phyloP scores from a whole-genome alignment of 2,797 vertebrate genomes.

The Pseudomugil tenellus region DNA sequence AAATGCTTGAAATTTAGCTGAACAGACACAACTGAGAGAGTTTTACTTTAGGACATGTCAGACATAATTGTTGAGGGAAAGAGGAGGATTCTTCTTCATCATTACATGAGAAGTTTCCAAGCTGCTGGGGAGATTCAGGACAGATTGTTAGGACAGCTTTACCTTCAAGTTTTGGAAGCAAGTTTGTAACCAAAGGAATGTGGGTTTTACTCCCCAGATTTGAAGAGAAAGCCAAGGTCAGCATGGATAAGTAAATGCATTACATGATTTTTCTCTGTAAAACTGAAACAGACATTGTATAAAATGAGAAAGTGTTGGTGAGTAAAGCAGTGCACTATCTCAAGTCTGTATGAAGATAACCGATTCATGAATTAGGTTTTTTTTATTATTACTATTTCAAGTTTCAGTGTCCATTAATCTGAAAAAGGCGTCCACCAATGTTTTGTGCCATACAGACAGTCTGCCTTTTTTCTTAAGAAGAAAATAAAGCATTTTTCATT shows the following conservation, averaged over 20 bases:
- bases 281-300: conserved; percentile 5
- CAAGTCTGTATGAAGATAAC: too few relatives aligned
- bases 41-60: conserved; percentile 45
- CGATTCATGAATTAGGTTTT: too few relatives aligned
- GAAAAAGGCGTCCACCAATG: neutral
- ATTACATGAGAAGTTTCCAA: conserved; percentile 39
- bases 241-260: conserved; percentile 10
- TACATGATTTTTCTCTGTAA: neutral
- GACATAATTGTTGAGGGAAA: conserved; percentile 40
- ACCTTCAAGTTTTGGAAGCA: conserved; percentile 41
- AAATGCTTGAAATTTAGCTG: conserved; percentile 17
- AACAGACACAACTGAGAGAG: conserved; percentile 25
- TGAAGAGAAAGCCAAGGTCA: conserved; percentile 15
- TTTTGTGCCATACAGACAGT: neutral
- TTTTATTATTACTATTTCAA: neutral
- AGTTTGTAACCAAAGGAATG: conserved; percentile 23
- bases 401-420: neutral
- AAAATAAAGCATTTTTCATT: neutral
- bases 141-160: conserved; percentile 46
- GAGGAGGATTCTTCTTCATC: conserved; percentile 37
- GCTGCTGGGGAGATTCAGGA: conserved; percentile 41
- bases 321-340: neutral
- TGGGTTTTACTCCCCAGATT: neutral
- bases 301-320: conserved; percentile 4
- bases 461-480: neutral